Conservation (phyloP, 2,113 vertebrate species). For the Rhizomys pruinosus region DNA sequence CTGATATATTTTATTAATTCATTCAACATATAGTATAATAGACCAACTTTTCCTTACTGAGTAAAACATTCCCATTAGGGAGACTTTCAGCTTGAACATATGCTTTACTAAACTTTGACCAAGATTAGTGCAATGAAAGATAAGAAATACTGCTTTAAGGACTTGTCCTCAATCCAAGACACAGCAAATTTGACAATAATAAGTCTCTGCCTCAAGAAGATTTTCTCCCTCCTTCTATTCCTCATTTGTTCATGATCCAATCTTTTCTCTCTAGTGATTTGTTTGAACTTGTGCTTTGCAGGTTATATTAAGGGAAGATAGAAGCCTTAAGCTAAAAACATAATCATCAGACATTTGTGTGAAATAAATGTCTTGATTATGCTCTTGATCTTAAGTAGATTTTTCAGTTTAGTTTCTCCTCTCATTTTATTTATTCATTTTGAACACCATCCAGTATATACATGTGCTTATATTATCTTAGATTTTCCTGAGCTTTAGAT, state of each 20-base stretch:
- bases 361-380: not conserved
- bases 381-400: not conserved
- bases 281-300: not conserved
- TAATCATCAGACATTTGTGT: not conserved
- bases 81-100: too few relatives aligned
- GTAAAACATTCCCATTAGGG: too few relatives aligned
- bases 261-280: not conserved
- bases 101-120: too few relatives aligned
- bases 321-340: not conserved
- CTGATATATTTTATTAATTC: too few relatives aligned
- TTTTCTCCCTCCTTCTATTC: too few relatives aligned
- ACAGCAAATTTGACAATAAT: too few relatives aligned
- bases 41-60: too few relatives aligned
- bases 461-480: not conserved
- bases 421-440: conserved; percentile 7
- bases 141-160: too few relatives aligned
- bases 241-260: not conserved
- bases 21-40: too few relatives aligned
- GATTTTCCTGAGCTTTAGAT: not conserved
- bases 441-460: not conserved
- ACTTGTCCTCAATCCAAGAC: too few relatives aligned
- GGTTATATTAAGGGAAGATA: not conserved
- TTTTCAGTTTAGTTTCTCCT: not conserved
- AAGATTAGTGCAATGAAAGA: too few relatives aligned
- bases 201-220: too few relatives aligned